A percentile compares a stretch with the other conserved stretches of the same genome.
phyloP scores from a whole-genome alignment of 2,797 vertebrate genomes.

The Garrulus glandarius region DNA sequence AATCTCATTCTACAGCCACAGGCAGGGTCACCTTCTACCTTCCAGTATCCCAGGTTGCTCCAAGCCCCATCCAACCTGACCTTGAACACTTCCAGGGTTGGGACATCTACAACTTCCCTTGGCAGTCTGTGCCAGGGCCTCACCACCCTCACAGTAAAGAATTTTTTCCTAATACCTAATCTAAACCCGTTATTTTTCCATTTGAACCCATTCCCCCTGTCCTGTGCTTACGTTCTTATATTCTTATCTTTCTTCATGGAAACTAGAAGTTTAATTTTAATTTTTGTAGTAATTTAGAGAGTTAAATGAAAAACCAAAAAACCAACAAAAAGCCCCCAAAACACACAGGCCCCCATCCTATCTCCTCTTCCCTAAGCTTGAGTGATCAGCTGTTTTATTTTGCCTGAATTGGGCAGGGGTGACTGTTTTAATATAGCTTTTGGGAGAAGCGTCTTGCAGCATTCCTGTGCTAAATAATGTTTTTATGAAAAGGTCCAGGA shows the following conservation, averaged over 20 bases:
- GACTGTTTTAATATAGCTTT: not conserved
- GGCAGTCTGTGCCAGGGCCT: not conserved
- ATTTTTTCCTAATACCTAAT: not conserved
- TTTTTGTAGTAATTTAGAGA: not conserved
- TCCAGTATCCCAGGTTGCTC: not conserved
- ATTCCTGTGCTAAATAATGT: not conserved
- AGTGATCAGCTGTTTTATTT: not conserved
- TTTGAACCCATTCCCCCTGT: not conserved
- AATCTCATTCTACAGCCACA: not conserved
- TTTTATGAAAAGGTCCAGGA: constrained; percentile 85
- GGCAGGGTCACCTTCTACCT: not conserved
- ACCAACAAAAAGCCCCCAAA: fast-evolving
- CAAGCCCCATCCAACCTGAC: not conserved
- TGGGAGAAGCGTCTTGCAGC: not conserved
- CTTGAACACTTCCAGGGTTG: not conserved
- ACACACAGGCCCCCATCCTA: fast-evolving
- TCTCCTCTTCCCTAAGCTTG: not conserved
- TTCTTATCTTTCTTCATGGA: not conserved
- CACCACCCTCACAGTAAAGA: not conserved
- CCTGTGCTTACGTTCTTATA: not conserved
- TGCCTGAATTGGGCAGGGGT: not conserved
- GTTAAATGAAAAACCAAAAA: not conserved
- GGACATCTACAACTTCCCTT: not conserved
- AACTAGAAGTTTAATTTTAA: not conserved
- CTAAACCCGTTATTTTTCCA: not conserved